phyloP scores from a whole-genome alignment of 1,140 invertebrate genomes.

The Euwallacea similis region DNA sequence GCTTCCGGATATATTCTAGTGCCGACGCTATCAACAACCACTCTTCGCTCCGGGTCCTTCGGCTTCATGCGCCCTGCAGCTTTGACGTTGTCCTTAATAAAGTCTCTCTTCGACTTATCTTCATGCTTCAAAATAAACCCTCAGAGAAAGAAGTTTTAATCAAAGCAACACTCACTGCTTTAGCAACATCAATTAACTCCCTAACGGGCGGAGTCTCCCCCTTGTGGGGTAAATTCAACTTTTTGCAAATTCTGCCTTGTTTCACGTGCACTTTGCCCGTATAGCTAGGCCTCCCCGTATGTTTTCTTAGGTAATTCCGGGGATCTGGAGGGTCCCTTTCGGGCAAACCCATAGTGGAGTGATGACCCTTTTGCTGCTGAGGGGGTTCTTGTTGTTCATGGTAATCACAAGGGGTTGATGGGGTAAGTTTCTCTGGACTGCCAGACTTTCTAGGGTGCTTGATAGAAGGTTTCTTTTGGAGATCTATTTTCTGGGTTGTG shows the following conservation, averaged over 20 bases:
- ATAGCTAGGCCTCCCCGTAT: constrained; percentile 47
- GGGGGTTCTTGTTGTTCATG: neutral
- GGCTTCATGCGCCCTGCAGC: constrained; percentile 57
- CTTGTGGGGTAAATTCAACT: constrained; percentile 26
- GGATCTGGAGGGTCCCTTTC: constrained; percentile 59
- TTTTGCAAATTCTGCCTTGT: constrained; percentile 16
- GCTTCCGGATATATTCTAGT: constrained; percentile 52
- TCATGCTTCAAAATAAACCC: neutral
- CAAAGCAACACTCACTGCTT: neutral
- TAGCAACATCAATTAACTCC: constrained; percentile 19
- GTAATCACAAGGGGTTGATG: neutral
- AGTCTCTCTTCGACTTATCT: constrained; percentile 26
- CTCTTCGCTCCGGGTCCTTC: constrained; percentile 55
- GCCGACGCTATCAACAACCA: constrained; percentile 51
- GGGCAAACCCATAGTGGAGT: constrained; percentile 64
- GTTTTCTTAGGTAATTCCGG: constrained; percentile 61
- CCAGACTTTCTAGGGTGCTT: constrained; percentile 28
- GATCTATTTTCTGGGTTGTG: constrained; percentile 40
- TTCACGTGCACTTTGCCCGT: constrained; percentile 11
- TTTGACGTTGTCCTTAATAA: constrained; percentile 51
- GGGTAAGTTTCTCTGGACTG: too few relatives aligned
- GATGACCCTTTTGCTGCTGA: constrained; percentile 26
- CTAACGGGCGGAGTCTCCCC: constrained; percentile 25
- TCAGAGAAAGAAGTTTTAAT: neutral
- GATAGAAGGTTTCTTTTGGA: constrained; percentile 38